Conservation (phyloP, 2,888 invertebrate genomes). For the Teleogryllus oceanicus region DNA sequence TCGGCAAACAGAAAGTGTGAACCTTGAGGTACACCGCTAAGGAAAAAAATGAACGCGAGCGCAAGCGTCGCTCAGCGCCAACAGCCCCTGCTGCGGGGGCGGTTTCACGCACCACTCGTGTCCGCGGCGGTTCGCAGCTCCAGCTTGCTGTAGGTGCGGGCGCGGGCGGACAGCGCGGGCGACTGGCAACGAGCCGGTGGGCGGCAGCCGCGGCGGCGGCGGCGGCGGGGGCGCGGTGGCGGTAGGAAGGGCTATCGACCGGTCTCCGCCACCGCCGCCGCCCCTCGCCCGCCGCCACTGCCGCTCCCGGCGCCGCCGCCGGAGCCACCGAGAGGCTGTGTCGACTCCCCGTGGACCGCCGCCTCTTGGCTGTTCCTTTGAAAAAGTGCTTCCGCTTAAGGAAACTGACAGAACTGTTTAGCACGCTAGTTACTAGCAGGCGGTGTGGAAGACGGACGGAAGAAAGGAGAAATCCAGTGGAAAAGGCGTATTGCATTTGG, state of each 20-base stretch:
- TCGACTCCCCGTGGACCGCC: no score
- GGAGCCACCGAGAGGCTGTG: conserved; percentile 50
- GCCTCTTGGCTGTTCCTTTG: no score
- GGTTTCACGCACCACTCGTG: neutral
- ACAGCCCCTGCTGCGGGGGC: neutral
- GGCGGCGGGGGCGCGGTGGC: neutral
- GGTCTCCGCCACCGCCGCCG: neutral
- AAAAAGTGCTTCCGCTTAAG: no score
- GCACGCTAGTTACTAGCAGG: no score
- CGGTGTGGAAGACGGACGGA: no score
- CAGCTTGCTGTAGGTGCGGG: conserved; percentile 3
- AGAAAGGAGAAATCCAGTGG: no score
- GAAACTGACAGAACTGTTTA: no score
- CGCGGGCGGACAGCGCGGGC: neutral
- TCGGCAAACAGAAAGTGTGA: no score
- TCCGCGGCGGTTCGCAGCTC: neutral
- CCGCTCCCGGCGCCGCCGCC: conserved; percentile 82
- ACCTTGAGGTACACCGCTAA: no score
- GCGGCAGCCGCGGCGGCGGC: neutral
- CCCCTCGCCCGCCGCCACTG: conserved; percentile 51
- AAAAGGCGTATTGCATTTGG: no score
- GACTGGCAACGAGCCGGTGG: neutral
- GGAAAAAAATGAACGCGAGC: neutral
- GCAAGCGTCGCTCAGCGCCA: neutral
- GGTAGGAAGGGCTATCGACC: neutral